Conservation (phyloP, 2,113 vertebrate species). For the Donacobius atricapilla region DNA sequence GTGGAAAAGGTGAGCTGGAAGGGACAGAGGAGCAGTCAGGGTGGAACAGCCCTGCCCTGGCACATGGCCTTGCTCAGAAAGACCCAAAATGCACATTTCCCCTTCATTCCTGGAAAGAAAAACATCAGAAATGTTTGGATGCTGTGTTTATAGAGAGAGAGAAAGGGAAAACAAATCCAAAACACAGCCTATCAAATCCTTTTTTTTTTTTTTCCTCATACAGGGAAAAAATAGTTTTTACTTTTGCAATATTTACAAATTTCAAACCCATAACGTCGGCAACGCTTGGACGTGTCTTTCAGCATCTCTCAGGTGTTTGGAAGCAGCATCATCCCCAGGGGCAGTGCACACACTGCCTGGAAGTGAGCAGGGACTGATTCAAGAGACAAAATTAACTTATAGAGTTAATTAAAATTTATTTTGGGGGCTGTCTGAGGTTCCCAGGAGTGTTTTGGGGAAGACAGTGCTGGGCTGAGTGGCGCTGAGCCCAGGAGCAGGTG, state of each 20-base stretch:
- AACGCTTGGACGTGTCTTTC: fast-evolving
- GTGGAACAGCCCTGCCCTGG: neutral
- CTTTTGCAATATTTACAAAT: neutral
- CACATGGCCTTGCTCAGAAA: neutral
- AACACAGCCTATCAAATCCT: neutral
- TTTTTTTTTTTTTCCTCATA: fast-evolving
- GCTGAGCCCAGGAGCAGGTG: neutral
- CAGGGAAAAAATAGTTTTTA: neutral
- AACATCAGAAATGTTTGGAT: neutral
- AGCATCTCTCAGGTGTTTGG: neutral
- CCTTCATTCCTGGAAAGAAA: neutral
- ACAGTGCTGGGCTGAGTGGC: neutral
- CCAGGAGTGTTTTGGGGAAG: neutral
- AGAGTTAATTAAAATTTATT: neutral
- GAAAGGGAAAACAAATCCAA: fast-evolving
- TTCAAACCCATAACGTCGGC: fast-evolving
- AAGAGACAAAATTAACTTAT: fast-evolving
- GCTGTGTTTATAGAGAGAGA: neutral
- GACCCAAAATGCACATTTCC: neutral
- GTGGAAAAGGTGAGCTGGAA: neutral
- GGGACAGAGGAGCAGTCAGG: neutral
- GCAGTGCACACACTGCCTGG: neutral
- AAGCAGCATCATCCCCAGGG: neutral
- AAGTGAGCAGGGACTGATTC: neutral
- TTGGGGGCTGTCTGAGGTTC: neutral